Base-by-base conservation (phyloP, 2,888 invertebrate species). In the Melinopterus prodromus region DNA sequence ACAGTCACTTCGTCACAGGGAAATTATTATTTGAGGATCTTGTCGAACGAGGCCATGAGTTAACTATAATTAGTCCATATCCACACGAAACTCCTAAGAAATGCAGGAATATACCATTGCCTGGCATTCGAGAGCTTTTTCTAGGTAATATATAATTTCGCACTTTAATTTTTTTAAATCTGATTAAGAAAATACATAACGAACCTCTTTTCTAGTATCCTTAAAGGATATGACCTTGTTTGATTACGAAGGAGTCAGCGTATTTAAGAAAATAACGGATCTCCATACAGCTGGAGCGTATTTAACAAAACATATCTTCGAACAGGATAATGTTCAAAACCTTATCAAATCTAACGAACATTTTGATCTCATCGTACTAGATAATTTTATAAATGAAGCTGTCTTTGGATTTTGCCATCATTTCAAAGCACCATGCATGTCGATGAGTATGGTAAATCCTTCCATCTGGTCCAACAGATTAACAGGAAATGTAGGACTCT, bases 381-480 rank as follows among this genome's bases (percentile, higher is more conserved):
- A 91, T 26, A 86, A 89, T 69, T 90, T 90, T 83, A 84, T 90
- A 16, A 90, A 89, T 82, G 91, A 91, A 82, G 90, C 91, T 4
- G 84, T 87, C 36, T 85, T 77, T 76, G 90, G 90, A 2, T 84
- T 88, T 6, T 85, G 86, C 5, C 84, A 87, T 79, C 85, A 87
- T 77, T 86, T 85, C 81, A 85, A 88, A 76, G 86, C 86, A 5
- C 87, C 87, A 0, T 79, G 87, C 6, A 83, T 89, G 12, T 74
- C 86, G 2, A 84, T 89, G 9, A 89, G 88, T 83, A 88, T 90
- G 0, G 80, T 90, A 77, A 89, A 88, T 16, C 88, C 88, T 79
- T 87, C 87, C 77, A 87, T 88, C 72, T 88, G 89, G 83, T 88
- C 90, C 84, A 90, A 90, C 77, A 89, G 89, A 80, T 87, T 90